Conservation (phyloP, 2,113 vertebrate species). For the Rafetus swinhoei region DNA sequence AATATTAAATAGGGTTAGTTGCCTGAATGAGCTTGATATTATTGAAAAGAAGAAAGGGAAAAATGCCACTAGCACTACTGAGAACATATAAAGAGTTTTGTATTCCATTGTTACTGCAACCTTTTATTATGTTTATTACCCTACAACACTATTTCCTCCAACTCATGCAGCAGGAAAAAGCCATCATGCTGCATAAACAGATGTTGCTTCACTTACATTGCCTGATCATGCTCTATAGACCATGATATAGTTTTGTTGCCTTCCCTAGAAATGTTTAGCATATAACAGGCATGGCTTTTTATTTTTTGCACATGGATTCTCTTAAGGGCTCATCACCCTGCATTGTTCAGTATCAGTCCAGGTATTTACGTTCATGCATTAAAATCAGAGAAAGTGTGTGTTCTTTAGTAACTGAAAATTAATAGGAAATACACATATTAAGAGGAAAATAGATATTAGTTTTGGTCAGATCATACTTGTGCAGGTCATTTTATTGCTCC, state of each 20-base stretch:
- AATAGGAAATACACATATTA: slow-evolving; percentile 45
- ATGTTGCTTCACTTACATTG: slow-evolving; percentile 57
- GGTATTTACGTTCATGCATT: slow-evolving; percentile 35
- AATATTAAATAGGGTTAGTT: slow-evolving; percentile 50
- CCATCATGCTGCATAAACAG: slow-evolving; percentile 57
- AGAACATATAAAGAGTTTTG: slow-evolving; percentile 66
- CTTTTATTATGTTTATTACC: slow-evolving; percentile 57
- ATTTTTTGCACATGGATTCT: neutral
- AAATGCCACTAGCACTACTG: slow-evolving; percentile 48
- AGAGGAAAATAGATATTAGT: slow-evolving; percentile 59
- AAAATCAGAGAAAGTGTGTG: neutral
- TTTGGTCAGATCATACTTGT: slow-evolving; percentile 40
- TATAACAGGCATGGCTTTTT: neutral
- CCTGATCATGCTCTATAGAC: neutral
- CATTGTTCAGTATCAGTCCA: neutral
- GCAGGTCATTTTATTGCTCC: slow-evolving; percentile 51
- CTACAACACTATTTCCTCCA: slow-evolving; percentile 46
- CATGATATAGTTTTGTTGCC: slow-evolving; percentile 13
- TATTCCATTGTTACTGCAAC: slow-evolving; percentile 40
- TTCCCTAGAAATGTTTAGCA: slow-evolving; percentile 13
- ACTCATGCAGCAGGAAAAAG: slow-evolving; percentile 60
- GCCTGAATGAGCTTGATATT: slow-evolving; percentile 61
- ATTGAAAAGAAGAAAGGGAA: slow-evolving; percentile 48
- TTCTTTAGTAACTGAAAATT: slow-evolving; percentile 51
- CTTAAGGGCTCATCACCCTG: neutral